Conservation (phyloP, 2,113 vertebrate species). For the Nyctibius bracteatus region DNA sequence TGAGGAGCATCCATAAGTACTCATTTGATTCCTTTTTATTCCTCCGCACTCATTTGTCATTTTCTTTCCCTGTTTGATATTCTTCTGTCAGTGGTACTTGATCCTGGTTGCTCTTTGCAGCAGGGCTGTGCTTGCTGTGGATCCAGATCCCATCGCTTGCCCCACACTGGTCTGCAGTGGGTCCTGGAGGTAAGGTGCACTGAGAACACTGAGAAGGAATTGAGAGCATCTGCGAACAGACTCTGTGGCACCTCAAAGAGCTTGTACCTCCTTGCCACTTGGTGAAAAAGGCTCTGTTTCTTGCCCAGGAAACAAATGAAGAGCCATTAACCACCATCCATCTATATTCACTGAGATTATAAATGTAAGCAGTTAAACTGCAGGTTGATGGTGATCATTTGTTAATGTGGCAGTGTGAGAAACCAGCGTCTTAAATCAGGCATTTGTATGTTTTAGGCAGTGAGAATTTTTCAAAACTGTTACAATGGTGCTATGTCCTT, state of each 20-base stretch:
- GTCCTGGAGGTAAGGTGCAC: background rate
- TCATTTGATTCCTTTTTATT: background rate
- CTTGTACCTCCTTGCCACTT: background rate
- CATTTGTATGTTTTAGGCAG: background rate
- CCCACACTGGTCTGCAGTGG: background rate
- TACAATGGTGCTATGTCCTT: background rate
- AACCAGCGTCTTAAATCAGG: background rate
- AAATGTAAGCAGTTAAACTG: background rate
- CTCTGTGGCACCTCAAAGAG: background rate
- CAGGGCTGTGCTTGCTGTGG: background rate
- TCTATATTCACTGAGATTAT: background rate
- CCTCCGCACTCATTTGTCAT: rapidly evolving
- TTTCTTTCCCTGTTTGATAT: background rate
- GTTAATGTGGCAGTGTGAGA: background rate
- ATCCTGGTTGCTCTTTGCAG: background rate
- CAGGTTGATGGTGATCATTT: background rate
- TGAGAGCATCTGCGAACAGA: background rate
- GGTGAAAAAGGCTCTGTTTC: background rate
- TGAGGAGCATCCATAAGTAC: background rate
- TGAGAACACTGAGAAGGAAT: background rate
- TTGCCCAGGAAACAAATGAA: background rate
- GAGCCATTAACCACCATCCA: background rate
- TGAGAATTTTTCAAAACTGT: background rate
- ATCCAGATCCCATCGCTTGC: background rate
- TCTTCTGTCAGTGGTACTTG: background rate